These are phyloP conservation scores for Amphiprion percula DNA, from an alignment of 2,113 vertebrate species.

Conservation along the genomic window DNA sequence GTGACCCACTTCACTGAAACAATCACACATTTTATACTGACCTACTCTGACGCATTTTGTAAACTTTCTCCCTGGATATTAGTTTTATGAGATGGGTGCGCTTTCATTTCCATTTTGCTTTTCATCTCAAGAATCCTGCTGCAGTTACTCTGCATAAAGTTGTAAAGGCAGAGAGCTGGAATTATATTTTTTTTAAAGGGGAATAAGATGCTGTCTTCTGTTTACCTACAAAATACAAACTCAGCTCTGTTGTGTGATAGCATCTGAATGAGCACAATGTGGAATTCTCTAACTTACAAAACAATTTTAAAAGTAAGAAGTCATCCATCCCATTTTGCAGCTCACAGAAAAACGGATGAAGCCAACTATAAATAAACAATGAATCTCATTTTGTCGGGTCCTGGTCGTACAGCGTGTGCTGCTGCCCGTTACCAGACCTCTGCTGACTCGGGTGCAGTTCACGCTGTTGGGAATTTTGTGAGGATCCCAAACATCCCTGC, in stretches of 20 bases:
- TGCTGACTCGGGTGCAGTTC: slow-evolving; percentile 21
- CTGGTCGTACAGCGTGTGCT: slow-evolving; percentile 16
- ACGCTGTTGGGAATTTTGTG: slow-evolving; percentile 50
- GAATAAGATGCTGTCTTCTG: neutral
- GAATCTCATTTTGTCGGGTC: slow-evolving; percentile 15
- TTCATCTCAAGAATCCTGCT: slow-evolving; percentile 28
- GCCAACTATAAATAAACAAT: slow-evolving; percentile 13
- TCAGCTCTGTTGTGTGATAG: neutral
- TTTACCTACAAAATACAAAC: neutral
- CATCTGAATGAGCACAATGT: neutral
- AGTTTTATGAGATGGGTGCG: slow-evolving; percentile 29
- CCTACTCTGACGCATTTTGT: slow-evolving; percentile 24
- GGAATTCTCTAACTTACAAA: neutral
- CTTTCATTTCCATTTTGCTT: slow-evolving; percentile 30
- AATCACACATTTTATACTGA: slow-evolving; percentile 26
- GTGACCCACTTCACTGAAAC: slow-evolving; percentile 42
- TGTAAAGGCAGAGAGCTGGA: neutral
- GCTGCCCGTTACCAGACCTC: slow-evolving; percentile 35
- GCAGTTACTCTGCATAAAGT: neutral
- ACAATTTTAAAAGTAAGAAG: neutral
- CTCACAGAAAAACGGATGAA: neutral
- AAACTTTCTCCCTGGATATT: slow-evolving; percentile 29
- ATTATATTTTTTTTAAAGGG: neutral
- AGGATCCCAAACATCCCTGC: slow-evolving; percentile 51
- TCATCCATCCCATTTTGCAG: neutral